A percentile compares a stretch with the other conserved stretches of the same genome.
These are phyloP conservation scores for Papio anubis DNA, from an alignment of 2,113 vertebrate species.

Conservation along the genomic window DNA sequence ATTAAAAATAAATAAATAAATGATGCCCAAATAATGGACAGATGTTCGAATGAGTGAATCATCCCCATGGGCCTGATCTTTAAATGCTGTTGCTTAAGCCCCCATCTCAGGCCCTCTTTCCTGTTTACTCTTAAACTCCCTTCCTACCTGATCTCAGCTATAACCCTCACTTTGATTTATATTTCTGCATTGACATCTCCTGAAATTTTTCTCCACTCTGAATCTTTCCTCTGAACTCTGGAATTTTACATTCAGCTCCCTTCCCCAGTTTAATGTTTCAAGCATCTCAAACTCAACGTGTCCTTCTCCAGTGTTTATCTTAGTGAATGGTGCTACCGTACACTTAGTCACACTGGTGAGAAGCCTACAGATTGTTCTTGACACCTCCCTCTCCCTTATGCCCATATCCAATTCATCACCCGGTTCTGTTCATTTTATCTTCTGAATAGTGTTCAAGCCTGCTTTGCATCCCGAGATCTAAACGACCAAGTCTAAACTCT, in stretches of 20 bases:
- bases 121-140: background rate
- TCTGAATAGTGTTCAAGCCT: background rate
- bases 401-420: background rate
- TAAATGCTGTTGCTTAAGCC: background rate
- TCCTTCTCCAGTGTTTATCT: background rate
- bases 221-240: background rate
- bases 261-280: background rate
- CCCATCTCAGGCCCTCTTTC: background rate
- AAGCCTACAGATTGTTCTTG: too few relatives aligned
- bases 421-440: background rate
- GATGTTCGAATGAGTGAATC: background rate
- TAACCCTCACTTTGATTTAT: background rate
- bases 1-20: background rate
- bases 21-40: background rate
- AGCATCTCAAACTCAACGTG: background rate
- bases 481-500: background rate
- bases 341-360: background rate
- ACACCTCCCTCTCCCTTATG: background rate
- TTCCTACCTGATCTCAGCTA: background rate
- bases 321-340: accelerated
- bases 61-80: background rate
- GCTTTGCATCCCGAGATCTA: background rate
- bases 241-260: background rate
- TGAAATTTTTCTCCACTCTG: background rate
- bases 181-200: background rate